These are phyloP conservation scores for Uloborus diversus DNA, from an alignment of 1,140 invertebrate species.

Conservation along the genomic window DNA sequence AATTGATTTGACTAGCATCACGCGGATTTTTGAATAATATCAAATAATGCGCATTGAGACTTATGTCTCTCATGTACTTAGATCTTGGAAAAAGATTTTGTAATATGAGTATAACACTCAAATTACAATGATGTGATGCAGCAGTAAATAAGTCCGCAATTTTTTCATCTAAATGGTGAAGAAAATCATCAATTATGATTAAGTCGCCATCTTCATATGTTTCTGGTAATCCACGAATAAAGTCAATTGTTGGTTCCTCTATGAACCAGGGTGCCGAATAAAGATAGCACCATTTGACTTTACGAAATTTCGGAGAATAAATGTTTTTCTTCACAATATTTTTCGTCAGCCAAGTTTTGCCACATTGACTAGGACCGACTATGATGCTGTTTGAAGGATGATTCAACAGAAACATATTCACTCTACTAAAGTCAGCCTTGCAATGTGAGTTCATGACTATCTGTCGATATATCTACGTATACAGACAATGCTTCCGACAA, in stretches of 20 bases:
- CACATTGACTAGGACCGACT: background rate
- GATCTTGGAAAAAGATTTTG: constrained; percentile 29
- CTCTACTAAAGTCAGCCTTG: too few relatives aligned
- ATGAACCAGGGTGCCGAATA: constrained; percentile 18
- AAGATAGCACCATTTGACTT: constrained; percentile 27
- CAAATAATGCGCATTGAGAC: constrained; percentile 32
- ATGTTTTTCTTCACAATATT: constrained; percentile 20
- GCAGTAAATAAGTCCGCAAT: constrained; percentile 19
- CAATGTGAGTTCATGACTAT: too few relatives aligned
- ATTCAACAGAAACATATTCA: too few relatives aligned
- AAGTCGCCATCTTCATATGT: constrained; percentile 19
- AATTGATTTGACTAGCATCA: constrained; percentile 24
- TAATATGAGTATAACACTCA: constrained; percentile 34
- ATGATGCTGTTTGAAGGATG: too few relatives aligned
- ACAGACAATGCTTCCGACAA: too few relatives aligned
- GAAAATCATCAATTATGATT: constrained; percentile 25
- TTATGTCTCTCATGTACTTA: constrained; percentile 21
- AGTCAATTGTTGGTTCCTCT: constrained; percentile 25
- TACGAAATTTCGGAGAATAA: background rate
- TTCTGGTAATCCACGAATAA: constrained; percentile 18
- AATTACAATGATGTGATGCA: constrained; percentile 12
- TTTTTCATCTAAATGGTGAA: constrained; percentile 2
- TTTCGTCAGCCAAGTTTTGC: constrained; percentile 6
- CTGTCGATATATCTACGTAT: too few relatives aligned
- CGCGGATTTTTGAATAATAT: constrained; percentile 38